Evolutionary conservation across 2,888 invertebrate species (phyloP), one percentile per base, ranked within the genome.

Genomic region (Dicycla oo): DNA sequence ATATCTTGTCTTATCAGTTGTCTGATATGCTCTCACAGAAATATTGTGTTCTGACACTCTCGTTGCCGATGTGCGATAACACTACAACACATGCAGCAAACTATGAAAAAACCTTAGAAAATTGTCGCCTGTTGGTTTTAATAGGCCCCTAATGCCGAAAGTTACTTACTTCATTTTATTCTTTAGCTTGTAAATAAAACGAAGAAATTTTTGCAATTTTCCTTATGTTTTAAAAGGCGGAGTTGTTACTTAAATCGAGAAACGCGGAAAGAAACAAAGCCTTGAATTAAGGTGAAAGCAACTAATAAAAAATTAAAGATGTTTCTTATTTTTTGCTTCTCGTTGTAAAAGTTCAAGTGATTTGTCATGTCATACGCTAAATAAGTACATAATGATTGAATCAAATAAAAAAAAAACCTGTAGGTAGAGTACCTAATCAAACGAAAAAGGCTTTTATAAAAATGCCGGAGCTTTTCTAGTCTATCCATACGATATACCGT

Each of bases 251-350:
- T 20, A 69, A 76, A 53, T 73, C 45, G 20, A 40, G 30, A 40
- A 58, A 26, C 30, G 13, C 8, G 20, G 45, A 56, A 67, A 45
- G 47, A 65, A 75, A 53, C 18, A 51, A 71, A 57, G 23, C 72
- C 61, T 62, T 49, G 51, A 57, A 57, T 70, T 71, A 78, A 51
- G 23, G 15, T 53, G 13, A 75, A 71, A 75, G 61, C 57, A 51
- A 45, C 13, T 45, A 0, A 71, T 53, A 56, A 62, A 71, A 78
- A 15, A 74, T 64, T 64, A 38, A 63, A 73, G 34, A 51, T 18
- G 38, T 57, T 78, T 51, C 4, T 30, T 45, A 62, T 13, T 34
- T 43, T 40, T 20, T 34, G 54, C 23, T 68, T 26, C 5, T 15
- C 26, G 20, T n/a, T n/a, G 20, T 30, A 40, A n/a, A n/a, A n/a